phyloP scores from a whole-genome alignment of 92 coral and sea anemone species.

The Pocillopora grandis region DNA sequence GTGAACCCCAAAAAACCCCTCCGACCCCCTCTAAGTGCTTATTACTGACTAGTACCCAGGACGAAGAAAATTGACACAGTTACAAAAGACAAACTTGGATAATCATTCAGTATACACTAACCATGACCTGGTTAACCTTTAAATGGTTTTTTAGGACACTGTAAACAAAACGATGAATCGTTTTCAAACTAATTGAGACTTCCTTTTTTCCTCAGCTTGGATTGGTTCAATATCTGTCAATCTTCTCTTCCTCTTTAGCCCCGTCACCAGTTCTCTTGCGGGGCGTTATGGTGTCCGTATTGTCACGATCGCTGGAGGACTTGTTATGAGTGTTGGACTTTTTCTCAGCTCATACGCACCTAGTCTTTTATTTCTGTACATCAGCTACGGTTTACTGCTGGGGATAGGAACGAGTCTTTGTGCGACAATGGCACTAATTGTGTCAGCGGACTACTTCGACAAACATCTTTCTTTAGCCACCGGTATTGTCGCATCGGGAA shows the following conservation, averaged over 20 bases:
- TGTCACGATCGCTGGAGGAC: slow-evolving; percentile 86
- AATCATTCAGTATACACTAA: no score
- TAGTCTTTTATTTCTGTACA: slow-evolving; percentile 67
- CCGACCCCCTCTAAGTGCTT: no score
- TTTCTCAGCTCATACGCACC: slow-evolving; percentile 84
- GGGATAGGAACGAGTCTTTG: slow-evolving; percentile 93
- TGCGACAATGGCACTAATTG: slow-evolving; percentile 85
- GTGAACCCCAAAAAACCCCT: no score
- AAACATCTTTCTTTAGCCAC: slow-evolving; percentile 90
- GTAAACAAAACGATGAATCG: no score
- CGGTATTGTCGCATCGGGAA: slow-evolving; percentile 93
- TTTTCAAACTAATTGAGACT: neutral
- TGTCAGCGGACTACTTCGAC: slow-evolving; percentile 86
- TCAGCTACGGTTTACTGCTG: slow-evolving; percentile 86
- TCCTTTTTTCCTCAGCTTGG: slow-evolving; percentile 74
- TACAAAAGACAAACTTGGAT: no score
- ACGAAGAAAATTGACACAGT: no score
- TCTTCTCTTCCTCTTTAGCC: slow-evolving; percentile 91
- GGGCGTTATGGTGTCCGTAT: slow-evolving; percentile 85
- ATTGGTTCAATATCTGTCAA: slow-evolving; percentile 93
- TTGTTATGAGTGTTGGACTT: slow-evolving; percentile 82
- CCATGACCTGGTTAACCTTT: no score
- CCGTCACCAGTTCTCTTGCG: slow-evolving; percentile 86
- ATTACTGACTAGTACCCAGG: no score
- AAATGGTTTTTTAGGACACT: no score